phyloP scores from a whole-genome alignment of 2,113 vertebrate species.

The Oncorhynchus kisutch region DNA sequence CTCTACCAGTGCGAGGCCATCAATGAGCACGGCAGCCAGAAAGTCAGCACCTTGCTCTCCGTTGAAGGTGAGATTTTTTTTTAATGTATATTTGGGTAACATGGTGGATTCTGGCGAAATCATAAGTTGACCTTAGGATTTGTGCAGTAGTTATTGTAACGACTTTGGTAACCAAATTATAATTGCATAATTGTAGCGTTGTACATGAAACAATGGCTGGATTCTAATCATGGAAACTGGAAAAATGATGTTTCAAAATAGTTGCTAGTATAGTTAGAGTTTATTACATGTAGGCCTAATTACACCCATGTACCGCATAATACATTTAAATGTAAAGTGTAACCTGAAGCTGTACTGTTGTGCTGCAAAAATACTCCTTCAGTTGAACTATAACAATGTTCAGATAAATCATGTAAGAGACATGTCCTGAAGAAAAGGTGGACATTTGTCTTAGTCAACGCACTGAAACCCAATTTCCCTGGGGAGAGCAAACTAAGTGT shows the following conservation, averaged over 20 bases:
- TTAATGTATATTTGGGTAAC: not conserved
- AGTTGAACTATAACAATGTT: too few relatives aligned
- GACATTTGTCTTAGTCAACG: not conserved
- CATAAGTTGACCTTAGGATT: not conserved
- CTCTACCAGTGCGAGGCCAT: constrained; percentile 49
- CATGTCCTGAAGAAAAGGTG: not conserved
- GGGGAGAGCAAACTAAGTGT: not conserved
- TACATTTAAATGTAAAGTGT: too few relatives aligned
- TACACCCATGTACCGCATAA: too few relatives aligned
- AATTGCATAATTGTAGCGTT: not conserved
- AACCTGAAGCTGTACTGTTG: too few relatives aligned
- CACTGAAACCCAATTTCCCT: not conserved
- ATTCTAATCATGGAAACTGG: too few relatives aligned
- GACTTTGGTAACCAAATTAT: not conserved
- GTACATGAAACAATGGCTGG: too few relatives aligned
- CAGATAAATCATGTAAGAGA: not conserved
- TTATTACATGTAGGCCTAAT: too few relatives aligned
- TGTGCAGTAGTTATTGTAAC: too few relatives aligned
- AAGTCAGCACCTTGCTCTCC: constrained; percentile 10
- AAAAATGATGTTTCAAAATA: too few relatives aligned
- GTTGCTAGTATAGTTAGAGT: too few relatives aligned
- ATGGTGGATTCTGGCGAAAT: too few relatives aligned
- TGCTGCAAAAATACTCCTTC: too few relatives aligned
- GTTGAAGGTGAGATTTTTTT: constrained; percentile 27
- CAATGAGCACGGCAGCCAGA: constrained; percentile 43